These are phyloP conservation scores for Phoxinus phoxinus DNA, from an alignment of 2,113 vertebrate genomes.

Conservation along the genomic window DNA sequence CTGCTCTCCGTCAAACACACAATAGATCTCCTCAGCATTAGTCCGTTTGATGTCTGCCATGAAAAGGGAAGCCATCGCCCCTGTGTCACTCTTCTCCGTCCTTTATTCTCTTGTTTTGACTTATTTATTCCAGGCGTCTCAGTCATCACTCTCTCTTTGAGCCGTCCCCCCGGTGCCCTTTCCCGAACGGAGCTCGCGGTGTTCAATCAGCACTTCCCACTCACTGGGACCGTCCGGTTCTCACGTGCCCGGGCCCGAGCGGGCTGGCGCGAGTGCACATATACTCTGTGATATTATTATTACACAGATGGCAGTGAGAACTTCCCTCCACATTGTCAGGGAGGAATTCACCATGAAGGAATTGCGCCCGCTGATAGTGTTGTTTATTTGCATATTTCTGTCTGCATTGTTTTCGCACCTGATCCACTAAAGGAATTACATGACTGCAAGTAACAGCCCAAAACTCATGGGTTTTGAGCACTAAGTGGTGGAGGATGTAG, in stretches of 20 bases:
- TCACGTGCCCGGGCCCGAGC: not conserved
- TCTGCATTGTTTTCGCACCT: not conserved
- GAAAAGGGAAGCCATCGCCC: conserved; percentile 47
- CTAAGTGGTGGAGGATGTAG: not conserved
- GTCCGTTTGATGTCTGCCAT: conserved; percentile 57
- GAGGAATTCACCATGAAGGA: not conserved
- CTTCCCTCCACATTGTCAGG: not conserved
- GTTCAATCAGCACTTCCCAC: conserved; percentile 53
- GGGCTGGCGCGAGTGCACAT: not conserved
- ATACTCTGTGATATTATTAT: not conserved
- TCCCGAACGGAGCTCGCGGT: conserved; percentile 36
- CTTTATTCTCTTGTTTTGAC: conserved; percentile 43
- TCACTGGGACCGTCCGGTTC: conserved; percentile 34
- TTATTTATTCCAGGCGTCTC: conserved; percentile 50
- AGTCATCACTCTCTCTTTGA: conserved; percentile 52
- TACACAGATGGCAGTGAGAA: conserved; percentile 5
- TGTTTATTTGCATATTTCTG: not conserved
- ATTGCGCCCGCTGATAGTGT: not conserved
- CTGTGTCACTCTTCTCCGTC: conserved; percentile 37
- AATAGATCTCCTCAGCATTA: conserved; percentile 51
- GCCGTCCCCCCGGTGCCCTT: conserved; percentile 42
- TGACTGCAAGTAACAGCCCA: not conserved
- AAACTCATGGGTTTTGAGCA: not conserved
- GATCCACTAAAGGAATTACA: not conserved
- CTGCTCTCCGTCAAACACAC: conserved; percentile 42